These are phyloP conservation scores for Erebia epiphron DNA, from an alignment of 2,888 invertebrate species.

Conservation along the genomic window DNA sequence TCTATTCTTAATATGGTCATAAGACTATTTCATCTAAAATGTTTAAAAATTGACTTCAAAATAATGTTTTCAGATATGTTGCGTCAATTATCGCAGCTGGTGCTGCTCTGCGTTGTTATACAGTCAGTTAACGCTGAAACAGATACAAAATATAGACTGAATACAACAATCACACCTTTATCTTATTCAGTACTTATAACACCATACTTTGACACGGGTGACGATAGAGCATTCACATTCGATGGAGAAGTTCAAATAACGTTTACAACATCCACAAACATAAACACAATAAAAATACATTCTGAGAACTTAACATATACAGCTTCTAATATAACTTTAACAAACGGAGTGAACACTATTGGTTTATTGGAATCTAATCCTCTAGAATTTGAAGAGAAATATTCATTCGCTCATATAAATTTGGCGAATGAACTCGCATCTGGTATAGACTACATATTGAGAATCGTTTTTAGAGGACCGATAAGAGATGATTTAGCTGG, in stretches of 20 bases:
- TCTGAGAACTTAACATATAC: constrained; percentile 62
- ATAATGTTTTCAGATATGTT: constrained; percentile 61
- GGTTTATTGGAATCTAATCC: constrained; percentile 50
- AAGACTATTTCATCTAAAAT: too few species aligned
- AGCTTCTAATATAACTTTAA: constrained; percentile 52
- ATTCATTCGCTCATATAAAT: constrained; percentile 77
- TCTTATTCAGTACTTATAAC: constrained; percentile 79
- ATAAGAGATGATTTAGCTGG: constrained; percentile 83
- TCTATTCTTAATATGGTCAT: too few species aligned
- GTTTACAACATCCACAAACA: constrained; percentile 52
- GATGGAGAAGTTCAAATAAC: constrained; percentile 73
- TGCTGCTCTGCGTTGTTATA: constrained; percentile 49
- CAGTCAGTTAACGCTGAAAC: constrained; percentile 52
- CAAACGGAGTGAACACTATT: constrained; percentile 46
- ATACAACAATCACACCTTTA: constrained; percentile 72
- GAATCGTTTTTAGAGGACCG: constrained; percentile 79
- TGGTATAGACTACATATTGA: constrained; percentile 68
- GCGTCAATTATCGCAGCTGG: constrained; percentile 46
- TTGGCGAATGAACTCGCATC: constrained; percentile 60
- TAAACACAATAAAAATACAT: constrained; percentile 69
- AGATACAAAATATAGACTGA: constrained; percentile 67
- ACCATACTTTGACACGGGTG: constrained; percentile 76
- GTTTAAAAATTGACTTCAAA: not conserved
- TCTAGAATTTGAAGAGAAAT: constrained; percentile 59
- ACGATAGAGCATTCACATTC: constrained; percentile 69